These are phyloP conservation scores for Pseudocheirus occidentalis DNA, from an alignment of 2,797 vertebrate genomes.

Conservation along the genomic window DNA sequence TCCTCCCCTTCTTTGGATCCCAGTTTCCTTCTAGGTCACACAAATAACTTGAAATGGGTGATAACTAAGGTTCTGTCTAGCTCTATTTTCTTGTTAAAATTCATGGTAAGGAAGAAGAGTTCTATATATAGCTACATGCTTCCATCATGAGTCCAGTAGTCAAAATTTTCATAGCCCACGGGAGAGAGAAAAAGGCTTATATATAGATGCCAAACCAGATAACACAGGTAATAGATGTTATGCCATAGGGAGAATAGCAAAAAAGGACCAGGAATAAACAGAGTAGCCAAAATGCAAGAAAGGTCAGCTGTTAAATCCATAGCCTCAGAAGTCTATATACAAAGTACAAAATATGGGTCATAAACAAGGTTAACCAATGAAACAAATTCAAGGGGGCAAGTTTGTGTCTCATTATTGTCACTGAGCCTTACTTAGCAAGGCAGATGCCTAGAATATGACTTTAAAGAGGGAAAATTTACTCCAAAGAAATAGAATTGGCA, in stretches of 20 bases:
- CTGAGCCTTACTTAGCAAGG: neutral
- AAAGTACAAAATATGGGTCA: neutral
- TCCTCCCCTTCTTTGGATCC: neutral
- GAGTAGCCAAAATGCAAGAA: neutral
- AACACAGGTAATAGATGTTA: neutral
- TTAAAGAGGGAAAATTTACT: neutral
- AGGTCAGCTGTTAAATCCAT: neutral
- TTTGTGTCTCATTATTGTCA: neutral
- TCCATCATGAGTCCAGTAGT: neutral
- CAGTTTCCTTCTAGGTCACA: neutral
- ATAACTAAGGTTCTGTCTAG: neutral
- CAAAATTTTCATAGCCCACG: neutral
- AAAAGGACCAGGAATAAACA: neutral
- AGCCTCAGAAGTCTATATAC: neutral
- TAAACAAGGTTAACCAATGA: neutral
- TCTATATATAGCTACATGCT: neutral
- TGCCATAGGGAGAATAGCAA: neutral
- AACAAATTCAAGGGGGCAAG: neutral
- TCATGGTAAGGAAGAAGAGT: neutral
- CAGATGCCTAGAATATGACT: neutral
- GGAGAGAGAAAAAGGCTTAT: neutral
- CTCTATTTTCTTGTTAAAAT: neutral
- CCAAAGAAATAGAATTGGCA: neutral
- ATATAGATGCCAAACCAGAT: neutral
- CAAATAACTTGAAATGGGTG: neutral